Evolutionary conservation across 2,113 vertebrate genomes (phyloP).

Genomic region (Callospermophilus lateralis): DNA sequence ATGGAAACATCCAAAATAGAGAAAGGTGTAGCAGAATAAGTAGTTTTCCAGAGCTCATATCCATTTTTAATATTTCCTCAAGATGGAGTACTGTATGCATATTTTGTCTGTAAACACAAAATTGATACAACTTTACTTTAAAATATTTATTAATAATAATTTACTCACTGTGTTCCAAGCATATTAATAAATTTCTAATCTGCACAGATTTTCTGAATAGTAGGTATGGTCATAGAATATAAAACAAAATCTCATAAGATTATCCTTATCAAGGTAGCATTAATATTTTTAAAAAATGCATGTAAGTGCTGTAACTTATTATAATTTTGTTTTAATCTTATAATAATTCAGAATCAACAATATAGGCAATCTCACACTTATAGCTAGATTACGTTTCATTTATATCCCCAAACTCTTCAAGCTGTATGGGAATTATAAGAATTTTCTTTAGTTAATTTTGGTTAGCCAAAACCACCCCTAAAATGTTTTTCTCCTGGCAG

Average conservation of each 20-base stretch:
- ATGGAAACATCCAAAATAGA: conserved; percentile 38
- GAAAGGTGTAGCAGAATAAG: neutral
- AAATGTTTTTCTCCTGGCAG: neutral
- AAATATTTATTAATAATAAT: neutral
- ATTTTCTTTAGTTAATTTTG: neutral
- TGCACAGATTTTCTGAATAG: neutral
- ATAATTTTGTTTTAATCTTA: conserved; percentile 23
- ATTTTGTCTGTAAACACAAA: conserved; percentile 36
- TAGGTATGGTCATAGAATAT: neutral
- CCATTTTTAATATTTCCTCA: conserved; percentile 46
- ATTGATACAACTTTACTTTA: neutral
- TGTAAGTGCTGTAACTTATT: neutral
- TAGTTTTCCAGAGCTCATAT: neutral
- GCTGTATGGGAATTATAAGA: neutral
- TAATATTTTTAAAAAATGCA: conserved; percentile 56
- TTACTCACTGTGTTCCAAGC: neutral
- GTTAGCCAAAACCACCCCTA: neutral
- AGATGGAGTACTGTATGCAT: neutral
- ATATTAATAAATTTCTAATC: neutral
- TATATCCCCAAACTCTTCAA: neutral
- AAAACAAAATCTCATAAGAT: neutral
- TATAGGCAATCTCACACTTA: neutral
- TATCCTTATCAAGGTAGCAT: conserved; percentile 2
- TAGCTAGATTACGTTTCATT: neutral
- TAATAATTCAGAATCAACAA: conserved; percentile 26